Conservation (phyloP, 2,113 vertebrate genomes). For the Dolichallabes microphthalmus region DNA sequence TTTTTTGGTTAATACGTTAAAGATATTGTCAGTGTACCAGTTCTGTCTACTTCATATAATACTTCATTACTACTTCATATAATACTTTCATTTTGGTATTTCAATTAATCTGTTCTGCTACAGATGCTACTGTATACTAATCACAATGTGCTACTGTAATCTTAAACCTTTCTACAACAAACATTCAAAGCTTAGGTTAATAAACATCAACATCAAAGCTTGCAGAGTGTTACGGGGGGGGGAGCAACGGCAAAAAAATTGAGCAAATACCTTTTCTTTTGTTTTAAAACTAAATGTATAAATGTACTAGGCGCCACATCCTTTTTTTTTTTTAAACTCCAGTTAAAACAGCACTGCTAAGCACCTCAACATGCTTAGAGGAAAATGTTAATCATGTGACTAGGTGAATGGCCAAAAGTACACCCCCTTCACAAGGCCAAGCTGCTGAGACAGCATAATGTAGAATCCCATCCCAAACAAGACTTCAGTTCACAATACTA, state of each 20-base stretch:
- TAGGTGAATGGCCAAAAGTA: not conserved
- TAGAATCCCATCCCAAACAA: not conserved
- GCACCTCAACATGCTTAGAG: not conserved
- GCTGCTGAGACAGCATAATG: not conserved
- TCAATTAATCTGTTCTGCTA: not conserved
- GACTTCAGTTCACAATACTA: not conserved
- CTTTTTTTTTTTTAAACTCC: not conserved
- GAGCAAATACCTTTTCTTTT: not conserved
- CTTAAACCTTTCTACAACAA: not conserved
- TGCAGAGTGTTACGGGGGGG: slow-evolving; percentile 4
- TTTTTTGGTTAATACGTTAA: slow-evolving; percentile 11
- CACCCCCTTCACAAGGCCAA: not conserved
- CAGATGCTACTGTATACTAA: not conserved
- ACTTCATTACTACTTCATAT: not conserved
- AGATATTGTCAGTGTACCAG: not conserved
- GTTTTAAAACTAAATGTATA: not conserved
- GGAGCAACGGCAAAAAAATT: not conserved
- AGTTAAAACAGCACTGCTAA: slow-evolving; percentile 5
- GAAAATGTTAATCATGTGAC: slow-evolving; percentile 18
- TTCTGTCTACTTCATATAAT: not conserved
- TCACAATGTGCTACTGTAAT: not conserved
- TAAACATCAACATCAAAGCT: slow-evolving; percentile 32
- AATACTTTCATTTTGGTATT: slow-evolving; percentile 14
- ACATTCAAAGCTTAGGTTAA: slow-evolving; percentile 9
- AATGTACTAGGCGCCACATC: not conserved